Percentiles rank a stretch among this genome's conserved stretches.
Evolutionary conservation across 2,797 vertebrate species (phyloP).

Genomic region (Notolepis coatsorum): DNA sequence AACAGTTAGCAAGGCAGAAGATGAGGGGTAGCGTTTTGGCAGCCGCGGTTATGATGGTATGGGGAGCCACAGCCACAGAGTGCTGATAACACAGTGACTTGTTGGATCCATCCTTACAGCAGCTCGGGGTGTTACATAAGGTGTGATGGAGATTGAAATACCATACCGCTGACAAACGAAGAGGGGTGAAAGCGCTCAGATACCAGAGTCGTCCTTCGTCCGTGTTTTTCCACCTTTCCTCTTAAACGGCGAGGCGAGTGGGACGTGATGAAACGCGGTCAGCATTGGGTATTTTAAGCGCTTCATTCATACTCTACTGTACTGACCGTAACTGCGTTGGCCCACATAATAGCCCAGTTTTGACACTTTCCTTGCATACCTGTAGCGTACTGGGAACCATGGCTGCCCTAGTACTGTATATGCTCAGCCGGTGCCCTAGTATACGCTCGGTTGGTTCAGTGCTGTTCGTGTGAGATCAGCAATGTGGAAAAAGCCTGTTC

Average conservation of each 20-base stretch:
- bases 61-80: constrained; percentile 61
- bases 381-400: constrained; percentile 32
- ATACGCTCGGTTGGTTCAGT: constrained; percentile 24
- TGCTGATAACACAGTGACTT: constrained; percentile 60
- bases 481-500: too few species aligned
- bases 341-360: constrained; percentile 72
- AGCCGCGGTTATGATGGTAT: constrained; percentile 43
- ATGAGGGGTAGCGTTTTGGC: constrained; percentile 56
- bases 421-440: constrained; percentile 34
- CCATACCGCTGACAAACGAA: constrained; percentile 55
- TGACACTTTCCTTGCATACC: constrained; percentile 50
- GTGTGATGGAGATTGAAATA: constrained; percentile 45
- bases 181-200: constrained; percentile 18
- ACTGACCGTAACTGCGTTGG: constrained; percentile 51
- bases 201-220: constrained; percentile 22
- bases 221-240: constrained; percentile 10
- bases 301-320: constrained; percentile 40
- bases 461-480: not conserved
- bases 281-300: constrained; percentile 8
- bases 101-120: constrained; percentile 71
- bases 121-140: constrained; percentile 75
- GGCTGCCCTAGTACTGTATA: constrained; percentile 10
- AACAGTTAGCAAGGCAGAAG: constrained; percentile 43
- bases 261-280: not conserved
- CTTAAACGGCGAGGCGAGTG: not conserved